phyloP scores from a whole-genome alignment of 2,113 vertebrate genomes.

The Atherinomorus stipes region DNA sequence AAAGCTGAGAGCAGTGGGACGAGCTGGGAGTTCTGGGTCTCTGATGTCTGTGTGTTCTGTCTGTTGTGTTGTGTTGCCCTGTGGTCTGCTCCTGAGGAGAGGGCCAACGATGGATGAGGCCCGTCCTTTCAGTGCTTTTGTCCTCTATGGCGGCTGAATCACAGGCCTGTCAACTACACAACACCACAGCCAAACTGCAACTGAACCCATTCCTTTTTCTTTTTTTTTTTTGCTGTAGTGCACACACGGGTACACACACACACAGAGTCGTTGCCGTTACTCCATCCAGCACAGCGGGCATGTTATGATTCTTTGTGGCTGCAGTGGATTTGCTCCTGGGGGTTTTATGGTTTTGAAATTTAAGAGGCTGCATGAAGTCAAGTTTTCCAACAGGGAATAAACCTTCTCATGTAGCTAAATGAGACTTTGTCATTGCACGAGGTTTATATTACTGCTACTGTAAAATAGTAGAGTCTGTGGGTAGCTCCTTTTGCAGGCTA shows the following conservation, averaged over 20 bases:
- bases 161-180: conserved; percentile 61
- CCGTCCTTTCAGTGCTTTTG: conserved; percentile 65
- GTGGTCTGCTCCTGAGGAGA: conserved; percentile 62
- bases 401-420: conserved; percentile 55
- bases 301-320: conserved; percentile 50
- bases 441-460: conserved; percentile 37
- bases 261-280: neutral
- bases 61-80: conserved; percentile 61
- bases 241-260: conserved; percentile 4
- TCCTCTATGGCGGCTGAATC: conserved; percentile 63
- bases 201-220: conserved; percentile 9
- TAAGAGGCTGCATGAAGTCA: conserved; percentile 57
- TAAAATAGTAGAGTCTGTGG: conserved; percentile 32
- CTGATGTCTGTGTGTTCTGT: conserved; percentile 73
- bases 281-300: conserved; percentile 36
- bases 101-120: conserved; percentile 70
- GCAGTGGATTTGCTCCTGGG: conserved; percentile 45
- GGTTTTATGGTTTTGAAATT: conserved; percentile 53
- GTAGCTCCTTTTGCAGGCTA: conserved; percentile 37
- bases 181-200: conserved; percentile 40
- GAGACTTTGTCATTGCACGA: conserved; percentile 43
- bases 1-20: conserved; percentile 63
- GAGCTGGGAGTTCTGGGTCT: conserved; percentile 70
- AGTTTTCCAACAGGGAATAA: conserved; percentile 50
- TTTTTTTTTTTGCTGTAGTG: conserved; percentile 8